Base-by-base conservation (phyloP, 2,888 invertebrate species). In the Lymantria dispar region DNA sequence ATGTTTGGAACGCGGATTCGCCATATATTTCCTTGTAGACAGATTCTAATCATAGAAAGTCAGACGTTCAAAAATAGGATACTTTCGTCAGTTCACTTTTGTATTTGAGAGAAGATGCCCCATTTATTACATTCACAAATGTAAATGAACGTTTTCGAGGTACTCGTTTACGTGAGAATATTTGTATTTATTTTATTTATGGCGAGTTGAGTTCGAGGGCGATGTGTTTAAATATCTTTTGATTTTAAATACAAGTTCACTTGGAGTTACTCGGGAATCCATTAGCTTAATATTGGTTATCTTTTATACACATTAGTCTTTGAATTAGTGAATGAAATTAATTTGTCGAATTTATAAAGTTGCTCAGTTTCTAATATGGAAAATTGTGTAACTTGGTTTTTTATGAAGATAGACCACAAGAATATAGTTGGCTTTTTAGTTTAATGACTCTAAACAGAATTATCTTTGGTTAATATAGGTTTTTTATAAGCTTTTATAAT, bases 171-270 rank as follows among this genome's bases (percentile, higher is more conserved):
- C 90, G 90, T 91, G 90, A 91, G 89, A 90, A 90, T 90, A 91
- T 91, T 88, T 89, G 85, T 90, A 88, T 90, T 90, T 89, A 87
- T 89, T 89, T 90, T 87, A 90, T 91, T 90, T 90, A 90, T 88
- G 89, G 89, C 76, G 72, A 72, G 82, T 78, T 76, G 74, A 74
- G 79, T 71, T 83, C 85, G 85, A 85, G 85, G 86, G 86, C 80
- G 87, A 84, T 87, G 85, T 83, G 85, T 87, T 88, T 83, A 89
- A 89, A 89, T 89, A 89, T 87, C 87, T 89, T 81, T 73, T 83
- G 82, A 88, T 88, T 90, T 74, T 83, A 85, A 87, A 88, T 85
- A 83, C 80, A 81, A 75, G 78, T 78, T 85, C 72, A 83, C 78
- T 80, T 76, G 68, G 78, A 84, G 78, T 84, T 77, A 82, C 77